These are phyloP conservation scores for Aelia acuminata DNA, from an alignment of 2,888 invertebrate genomes.

Conservation along the genomic window DNA sequence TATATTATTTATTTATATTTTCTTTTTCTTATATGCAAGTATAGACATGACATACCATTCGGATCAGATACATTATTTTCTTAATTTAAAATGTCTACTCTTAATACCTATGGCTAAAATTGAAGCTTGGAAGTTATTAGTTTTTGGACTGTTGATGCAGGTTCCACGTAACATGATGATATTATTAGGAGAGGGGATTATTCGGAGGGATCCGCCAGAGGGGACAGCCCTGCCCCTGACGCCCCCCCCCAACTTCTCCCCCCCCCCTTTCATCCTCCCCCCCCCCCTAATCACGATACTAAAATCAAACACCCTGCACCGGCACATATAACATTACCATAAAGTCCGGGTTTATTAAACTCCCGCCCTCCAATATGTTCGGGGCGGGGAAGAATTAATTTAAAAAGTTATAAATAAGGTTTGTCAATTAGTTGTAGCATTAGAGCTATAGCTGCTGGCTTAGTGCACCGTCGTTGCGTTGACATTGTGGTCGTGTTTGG, in stretches of 20 bases:
- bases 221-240: slow-evolving; percentile 32
- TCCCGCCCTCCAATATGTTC: not conserved
- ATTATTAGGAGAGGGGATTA: slow-evolving; percentile 32
- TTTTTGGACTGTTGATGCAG: not conserved
- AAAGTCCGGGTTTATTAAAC: slow-evolving; percentile 46
- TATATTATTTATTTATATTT: no score
- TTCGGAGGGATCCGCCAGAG: not conserved
- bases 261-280: not conserved
- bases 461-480: slow-evolving; percentile 9
- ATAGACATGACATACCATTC: no score
- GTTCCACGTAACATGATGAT: not conserved
- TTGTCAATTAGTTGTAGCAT: slow-evolving; percentile 42
- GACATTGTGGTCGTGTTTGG: slow-evolving; percentile 34
- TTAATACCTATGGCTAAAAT: not conserved
- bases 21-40: no score
- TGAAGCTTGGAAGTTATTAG: not conserved
- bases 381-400: slow-evolving; percentile 1
- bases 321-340: slow-evolving; percentile 50
- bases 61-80: not conserved
- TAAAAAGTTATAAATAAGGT: slow-evolving; percentile 41
- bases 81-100: not conserved
- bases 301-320: slow-evolving; percentile 40
- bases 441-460: not conserved
- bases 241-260: not conserved
- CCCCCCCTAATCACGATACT: slow-evolving; percentile 36